Percentiles rank a stretch among this genome's conserved stretches.
These are phyloP conservation scores for Apodemia hepburni DNA, from an alignment of 2,888 invertebrate genomes.

Conservation along the genomic window DNA sequence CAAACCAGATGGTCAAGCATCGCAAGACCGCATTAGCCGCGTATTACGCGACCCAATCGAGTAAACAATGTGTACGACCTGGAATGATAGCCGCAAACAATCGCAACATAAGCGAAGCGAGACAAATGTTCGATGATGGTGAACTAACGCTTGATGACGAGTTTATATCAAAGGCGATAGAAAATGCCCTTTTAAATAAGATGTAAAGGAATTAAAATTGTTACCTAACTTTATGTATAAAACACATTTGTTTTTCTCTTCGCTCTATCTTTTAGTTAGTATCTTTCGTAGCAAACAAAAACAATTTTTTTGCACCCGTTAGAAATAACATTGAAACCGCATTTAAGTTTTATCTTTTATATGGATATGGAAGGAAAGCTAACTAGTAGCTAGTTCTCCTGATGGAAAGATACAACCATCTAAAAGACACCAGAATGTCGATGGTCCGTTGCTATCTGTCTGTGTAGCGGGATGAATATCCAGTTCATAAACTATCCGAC, in stretches of 20 bases:
- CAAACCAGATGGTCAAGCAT: slow-evolving; percentile 71
- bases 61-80: slow-evolving; percentile 61
- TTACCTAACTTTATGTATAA: not conserved
- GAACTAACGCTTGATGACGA: slow-evolving; percentile 26
- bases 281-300: not conserved
- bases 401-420: no score
- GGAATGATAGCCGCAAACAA: slow-evolving; percentile 67
- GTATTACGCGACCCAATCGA: slow-evolving; percentile 46
- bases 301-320: no score
- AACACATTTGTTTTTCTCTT: not conserved
- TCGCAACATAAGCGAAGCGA: slow-evolving; percentile 38
- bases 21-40: slow-evolving; percentile 55
- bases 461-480: no score
- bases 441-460: no score
- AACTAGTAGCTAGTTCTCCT: no score
- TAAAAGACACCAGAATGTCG: no score
- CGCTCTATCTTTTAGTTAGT: not conserved
- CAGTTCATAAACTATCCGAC: no score
- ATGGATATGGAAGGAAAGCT: no score
- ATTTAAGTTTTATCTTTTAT: no score
- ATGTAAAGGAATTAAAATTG: not conserved
- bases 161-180: not conserved
- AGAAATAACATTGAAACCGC: no score
- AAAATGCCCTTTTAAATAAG: not conserved
- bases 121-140: slow-evolving; percentile 30